phyloP scores from a whole-genome alignment of 2,888 invertebrate genomes.

The Apamea sordens region DNA sequence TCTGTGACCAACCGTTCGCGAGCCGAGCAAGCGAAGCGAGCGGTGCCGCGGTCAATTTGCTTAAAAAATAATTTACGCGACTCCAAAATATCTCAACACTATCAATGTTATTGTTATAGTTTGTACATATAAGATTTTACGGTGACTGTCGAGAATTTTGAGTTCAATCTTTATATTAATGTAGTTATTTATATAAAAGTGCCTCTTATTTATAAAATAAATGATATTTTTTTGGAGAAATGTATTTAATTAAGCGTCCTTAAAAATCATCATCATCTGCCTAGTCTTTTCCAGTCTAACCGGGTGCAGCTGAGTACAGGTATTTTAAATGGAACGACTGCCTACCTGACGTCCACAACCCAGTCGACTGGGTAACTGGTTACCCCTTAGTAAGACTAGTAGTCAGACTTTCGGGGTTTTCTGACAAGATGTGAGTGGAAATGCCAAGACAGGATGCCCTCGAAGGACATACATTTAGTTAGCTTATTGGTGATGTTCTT shows the following conservation, averaged over 20 bases:
- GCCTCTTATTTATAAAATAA: conserved; percentile 21
- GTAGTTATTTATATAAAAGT: conserved; percentile 3
- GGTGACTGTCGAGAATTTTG: background rate
- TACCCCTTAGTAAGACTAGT: background rate
- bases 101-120: background rate
- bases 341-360: background rate
- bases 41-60: background rate
- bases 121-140: background rate
- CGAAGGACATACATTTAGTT: background rate
- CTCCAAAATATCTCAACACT: background rate
- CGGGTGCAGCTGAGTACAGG: background rate
- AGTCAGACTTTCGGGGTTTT: background rate
- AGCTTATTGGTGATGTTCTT: background rate
- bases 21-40: background rate
- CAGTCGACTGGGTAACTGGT: background rate
- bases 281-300: background rate
- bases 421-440: background rate
- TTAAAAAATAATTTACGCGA: too few relatives aligned
- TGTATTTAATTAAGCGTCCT: background rate
- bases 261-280: background rate
- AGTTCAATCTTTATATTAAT: too few relatives aligned
- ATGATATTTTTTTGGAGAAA: background rate
- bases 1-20: background rate
- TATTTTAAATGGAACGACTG: background rate
- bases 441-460: background rate